phyloP scores from a whole-genome alignment of 2,797 vertebrate genomes.

The Carduelis carduelis region DNA sequence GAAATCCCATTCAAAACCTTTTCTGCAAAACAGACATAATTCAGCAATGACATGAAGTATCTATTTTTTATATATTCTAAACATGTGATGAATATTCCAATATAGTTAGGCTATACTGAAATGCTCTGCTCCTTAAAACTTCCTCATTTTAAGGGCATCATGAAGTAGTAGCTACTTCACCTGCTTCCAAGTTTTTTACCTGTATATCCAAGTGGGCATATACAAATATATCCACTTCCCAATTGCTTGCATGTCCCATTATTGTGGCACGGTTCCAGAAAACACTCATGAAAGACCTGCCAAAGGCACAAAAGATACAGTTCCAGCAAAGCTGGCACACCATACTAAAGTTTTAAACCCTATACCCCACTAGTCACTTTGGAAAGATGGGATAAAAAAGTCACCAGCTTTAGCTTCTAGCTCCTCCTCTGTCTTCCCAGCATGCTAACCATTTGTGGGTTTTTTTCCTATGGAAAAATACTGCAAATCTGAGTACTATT shows the following conservation, averaged over 20 bases:
- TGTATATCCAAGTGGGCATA: conserved; percentile 90
- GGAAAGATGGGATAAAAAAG: not conserved
- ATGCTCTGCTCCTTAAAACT: not conserved
- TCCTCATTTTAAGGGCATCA: not conserved
- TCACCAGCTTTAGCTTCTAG: not conserved
- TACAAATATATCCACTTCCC: conserved; percentile 90
- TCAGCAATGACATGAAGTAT: not conserved
- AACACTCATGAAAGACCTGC: conserved; percentile 96
- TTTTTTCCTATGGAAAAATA: not conserved
- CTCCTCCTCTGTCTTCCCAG: not conserved
- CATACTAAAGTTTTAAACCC: not conserved
- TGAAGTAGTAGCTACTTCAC: not conserved
- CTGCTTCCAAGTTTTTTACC: conserved; percentile 71
- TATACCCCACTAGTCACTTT: not conserved
- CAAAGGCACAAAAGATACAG: not conserved
- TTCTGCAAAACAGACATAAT: not conserved
- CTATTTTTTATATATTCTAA: not conserved
- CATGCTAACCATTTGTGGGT: not conserved
- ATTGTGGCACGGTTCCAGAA: conserved; percentile 92
- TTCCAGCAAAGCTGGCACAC: not conserved
- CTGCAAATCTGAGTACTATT: not conserved
- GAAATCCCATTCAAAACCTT: not conserved
- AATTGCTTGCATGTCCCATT: conserved; percentile 93
- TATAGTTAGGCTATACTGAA: not conserved
- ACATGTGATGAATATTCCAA: not conserved